A percentile compares a stretch with the other conserved stretches of the same genome.
Evolutionary conservation across 2,113 vertebrate genomes (phyloP).

Genomic region (Rhea americana): DNA sequence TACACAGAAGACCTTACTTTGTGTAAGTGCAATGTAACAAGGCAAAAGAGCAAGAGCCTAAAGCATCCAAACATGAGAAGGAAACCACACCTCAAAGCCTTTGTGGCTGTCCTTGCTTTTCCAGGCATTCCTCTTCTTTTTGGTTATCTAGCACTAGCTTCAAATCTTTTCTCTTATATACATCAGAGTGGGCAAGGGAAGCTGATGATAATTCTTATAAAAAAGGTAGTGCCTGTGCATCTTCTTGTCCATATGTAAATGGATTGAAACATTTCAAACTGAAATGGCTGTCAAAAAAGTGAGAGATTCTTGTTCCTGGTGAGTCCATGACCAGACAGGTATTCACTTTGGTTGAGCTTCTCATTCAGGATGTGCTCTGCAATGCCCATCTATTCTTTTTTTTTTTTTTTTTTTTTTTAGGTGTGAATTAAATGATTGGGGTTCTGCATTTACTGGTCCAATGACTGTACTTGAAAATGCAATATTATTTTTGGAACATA

Average conservation of each 20-base stretch:
- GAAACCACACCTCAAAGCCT: neutral
- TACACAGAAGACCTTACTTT: neutral
- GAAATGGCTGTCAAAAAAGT: neutral
- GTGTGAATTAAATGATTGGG: conserved; percentile 43
- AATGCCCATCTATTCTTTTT: conserved; percentile 23
- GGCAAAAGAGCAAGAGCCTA: neutral
- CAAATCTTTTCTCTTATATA: neutral
- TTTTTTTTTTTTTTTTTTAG: conserved; percentile 54
- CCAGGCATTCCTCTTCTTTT: neutral
- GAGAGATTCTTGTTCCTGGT: neutral
- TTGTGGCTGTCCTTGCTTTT: neutral
- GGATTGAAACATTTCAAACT: neutral
- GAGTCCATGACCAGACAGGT: neutral
- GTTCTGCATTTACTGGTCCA: conserved; percentile 54
- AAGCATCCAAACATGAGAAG: neutral
- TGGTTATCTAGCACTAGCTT: neutral
- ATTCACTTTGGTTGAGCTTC: neutral
- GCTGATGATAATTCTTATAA: neutral
- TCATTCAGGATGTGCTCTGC: conserved; percentile 30
- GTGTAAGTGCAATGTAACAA: neutral
- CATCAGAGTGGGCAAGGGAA: neutral
- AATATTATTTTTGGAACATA: conserved; percentile 62
- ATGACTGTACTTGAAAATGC: conserved; percentile 46
- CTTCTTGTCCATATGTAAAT: neutral
- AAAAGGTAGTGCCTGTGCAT: neutral